phyloP scores from a whole-genome alignment of 2,888 invertebrate genomes.

The Ormyrus pomaceus region DNA sequence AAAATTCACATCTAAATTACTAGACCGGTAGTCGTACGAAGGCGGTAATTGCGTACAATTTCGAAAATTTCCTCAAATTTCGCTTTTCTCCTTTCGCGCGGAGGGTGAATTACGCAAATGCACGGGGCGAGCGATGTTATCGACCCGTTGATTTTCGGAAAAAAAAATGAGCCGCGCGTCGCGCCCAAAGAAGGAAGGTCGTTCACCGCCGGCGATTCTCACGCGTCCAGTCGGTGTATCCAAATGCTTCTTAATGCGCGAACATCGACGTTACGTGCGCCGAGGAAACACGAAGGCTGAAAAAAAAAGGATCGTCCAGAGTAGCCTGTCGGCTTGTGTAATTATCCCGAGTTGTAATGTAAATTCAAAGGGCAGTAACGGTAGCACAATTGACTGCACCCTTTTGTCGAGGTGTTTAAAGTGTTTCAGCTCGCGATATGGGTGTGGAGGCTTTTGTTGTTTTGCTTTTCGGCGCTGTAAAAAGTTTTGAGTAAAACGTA shows the following conservation, averaged over 20 bases:
- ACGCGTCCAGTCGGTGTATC: slow-evolving; percentile 36
- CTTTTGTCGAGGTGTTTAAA: neutral
- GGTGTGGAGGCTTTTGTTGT: neutral
- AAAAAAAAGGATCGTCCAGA: neutral
- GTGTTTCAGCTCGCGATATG: neutral
- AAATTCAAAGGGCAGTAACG: neutral
- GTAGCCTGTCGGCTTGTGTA: slow-evolving; percentile 2
- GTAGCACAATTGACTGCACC: neutral
- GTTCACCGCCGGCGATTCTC: slow-evolving; percentile 63
- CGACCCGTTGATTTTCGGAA: slow-evolving; percentile 64
- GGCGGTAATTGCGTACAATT: too few species aligned
- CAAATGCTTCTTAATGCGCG: neutral
- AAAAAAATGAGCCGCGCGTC: slow-evolving; percentile 36
- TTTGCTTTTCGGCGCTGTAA: neutral
- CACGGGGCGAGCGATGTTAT: slow-evolving; percentile 57
- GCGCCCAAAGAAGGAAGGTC: slow-evolving; percentile 55
- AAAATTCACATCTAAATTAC: too few species aligned
- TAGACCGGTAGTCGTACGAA: too few species aligned
- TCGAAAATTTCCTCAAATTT: too few species aligned
- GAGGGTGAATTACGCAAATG: too few species aligned
- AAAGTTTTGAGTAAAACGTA: slow-evolving; percentile 29
- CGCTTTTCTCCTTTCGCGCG: too few species aligned
- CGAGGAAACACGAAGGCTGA: neutral
- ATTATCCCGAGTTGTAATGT: slow-evolving; percentile 5
- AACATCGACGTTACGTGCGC: neutral